These are phyloP conservation scores for Callithrix jacchus DNA, from an alignment of 2,113 vertebrate genomes.

Conservation along the genomic window DNA sequence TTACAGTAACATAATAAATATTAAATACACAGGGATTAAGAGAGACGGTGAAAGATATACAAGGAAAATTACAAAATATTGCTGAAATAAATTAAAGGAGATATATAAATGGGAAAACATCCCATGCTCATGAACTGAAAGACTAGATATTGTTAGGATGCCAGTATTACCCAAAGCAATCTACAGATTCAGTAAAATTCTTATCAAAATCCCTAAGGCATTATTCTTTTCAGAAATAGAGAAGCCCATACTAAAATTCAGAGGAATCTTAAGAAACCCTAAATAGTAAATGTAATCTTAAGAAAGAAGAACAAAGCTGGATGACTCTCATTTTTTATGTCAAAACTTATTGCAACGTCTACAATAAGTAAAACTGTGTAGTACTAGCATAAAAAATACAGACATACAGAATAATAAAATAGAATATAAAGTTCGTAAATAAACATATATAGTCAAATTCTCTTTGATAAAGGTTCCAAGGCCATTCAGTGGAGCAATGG, in stretches of 20 bases:
- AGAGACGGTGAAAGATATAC: background rate
- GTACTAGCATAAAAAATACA: background rate
- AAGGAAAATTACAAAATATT: background rate
- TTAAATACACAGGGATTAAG: background rate
- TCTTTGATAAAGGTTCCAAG: background rate
- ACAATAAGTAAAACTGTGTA: background rate
- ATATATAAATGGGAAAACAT: background rate
- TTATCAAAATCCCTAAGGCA: background rate
- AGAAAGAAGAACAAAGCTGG: background rate
- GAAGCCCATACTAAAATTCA: background rate
- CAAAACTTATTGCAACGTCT: background rate
- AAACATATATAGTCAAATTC: background rate
- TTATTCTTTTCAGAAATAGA: background rate
- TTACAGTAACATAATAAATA: background rate
- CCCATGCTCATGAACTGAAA: background rate
- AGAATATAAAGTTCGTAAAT: background rate
- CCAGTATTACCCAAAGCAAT: background rate
- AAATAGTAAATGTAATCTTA: background rate
- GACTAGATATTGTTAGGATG: background rate
- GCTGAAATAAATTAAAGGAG: background rate
- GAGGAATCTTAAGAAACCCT: background rate
- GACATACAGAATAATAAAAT: background rate
- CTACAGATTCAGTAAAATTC: background rate
- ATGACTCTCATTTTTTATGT: background rate
- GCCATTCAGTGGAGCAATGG: background rate